Evolutionary conservation across 2,113 vertebrate genomes (phyloP).

Genomic region (Podocnemis expansa): DNA sequence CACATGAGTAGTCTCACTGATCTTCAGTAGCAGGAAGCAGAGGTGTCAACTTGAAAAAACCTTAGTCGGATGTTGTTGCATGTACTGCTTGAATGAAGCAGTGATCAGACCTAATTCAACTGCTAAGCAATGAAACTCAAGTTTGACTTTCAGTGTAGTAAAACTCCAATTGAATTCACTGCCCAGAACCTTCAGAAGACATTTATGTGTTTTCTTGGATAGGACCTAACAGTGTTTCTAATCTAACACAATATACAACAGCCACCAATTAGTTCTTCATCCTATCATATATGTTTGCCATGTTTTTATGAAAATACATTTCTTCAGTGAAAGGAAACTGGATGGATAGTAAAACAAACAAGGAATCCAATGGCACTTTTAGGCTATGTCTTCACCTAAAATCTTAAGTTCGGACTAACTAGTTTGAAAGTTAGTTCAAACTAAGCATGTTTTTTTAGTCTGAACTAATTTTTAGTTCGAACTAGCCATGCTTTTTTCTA

Average conservation of each 20-base stretch:
- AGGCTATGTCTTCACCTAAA: too few relatives aligned
- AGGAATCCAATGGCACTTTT: too few relatives aligned
- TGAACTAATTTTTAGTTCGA: too few relatives aligned
- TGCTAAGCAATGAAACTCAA: neutral
- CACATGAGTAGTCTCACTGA: neutral
- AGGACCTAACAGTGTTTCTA: neutral
- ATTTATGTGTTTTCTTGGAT: neutral
- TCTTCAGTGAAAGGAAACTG: rapidly evolving
- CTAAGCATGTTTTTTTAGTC: too few relatives aligned
- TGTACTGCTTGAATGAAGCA: neutral
- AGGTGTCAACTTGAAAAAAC: neutral
- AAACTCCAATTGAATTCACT: neutral
- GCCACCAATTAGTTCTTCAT: neutral
- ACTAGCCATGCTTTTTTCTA: too few relatives aligned
- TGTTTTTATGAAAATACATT: neutral
- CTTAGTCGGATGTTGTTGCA: neutral
- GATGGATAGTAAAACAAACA: neutral
- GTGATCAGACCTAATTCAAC: neutral
- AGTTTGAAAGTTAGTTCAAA: too few relatives aligned
- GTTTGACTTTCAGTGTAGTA: neutral
- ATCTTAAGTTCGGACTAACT: too few relatives aligned
- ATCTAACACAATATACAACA: rapidly evolving
- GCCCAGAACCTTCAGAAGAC: neutral
- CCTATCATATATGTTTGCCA: neutral
- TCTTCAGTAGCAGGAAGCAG: neutral